A percentile compares a stretch with the other conserved stretches of the same genome.
Conservation (phyloP, 2,113 vertebrate species). For the Dinomys branickii region DNA sequence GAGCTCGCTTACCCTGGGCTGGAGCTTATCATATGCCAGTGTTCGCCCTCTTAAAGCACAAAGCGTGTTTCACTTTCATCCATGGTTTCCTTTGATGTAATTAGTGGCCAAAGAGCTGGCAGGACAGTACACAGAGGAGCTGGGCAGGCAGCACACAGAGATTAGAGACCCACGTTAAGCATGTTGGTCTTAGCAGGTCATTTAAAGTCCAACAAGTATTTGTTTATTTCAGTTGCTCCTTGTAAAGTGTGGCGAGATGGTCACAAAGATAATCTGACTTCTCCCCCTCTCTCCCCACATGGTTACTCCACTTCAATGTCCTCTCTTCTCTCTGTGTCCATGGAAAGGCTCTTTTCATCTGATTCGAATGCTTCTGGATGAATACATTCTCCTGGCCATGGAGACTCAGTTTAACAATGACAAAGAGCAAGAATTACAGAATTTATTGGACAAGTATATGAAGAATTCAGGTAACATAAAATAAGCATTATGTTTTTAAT, state of each 20-base stretch:
- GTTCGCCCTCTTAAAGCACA: slow-evolving; percentile 90
- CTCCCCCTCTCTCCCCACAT: slow-evolving; percentile 43
- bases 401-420: slow-evolving; percentile 99
- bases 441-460: slow-evolving; percentile 98
- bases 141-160: slow-evolving; percentile 87
- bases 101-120: slow-evolving; percentile 87
- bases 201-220: slow-evolving; percentile 89
- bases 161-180: slow-evolving; percentile 86
- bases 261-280: slow-evolving; percentile 87
- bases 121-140: slow-evolving; percentile 87
- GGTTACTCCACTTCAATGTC: neutral
- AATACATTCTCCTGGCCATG: slow-evolving; percentile 97
- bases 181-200: slow-evolving; percentile 90
- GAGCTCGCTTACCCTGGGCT: slow-evolving; percentile 83
- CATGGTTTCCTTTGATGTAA: slow-evolving; percentile 90
- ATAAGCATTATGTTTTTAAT: neutral
- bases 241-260: slow-evolving; percentile 87
- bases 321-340: slow-evolving; percentile 45
- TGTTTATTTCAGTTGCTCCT: slow-evolving; percentile 88
- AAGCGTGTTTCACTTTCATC: slow-evolving; percentile 90
- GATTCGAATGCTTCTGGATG: slow-evolving; percentile 98
- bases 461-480: slow-evolving; percentile 93
- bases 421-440: slow-evolving; percentile 98
- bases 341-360: slow-evolving; percentile 97
- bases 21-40: slow-evolving; percentile 89